Evolutionary conservation across 2,113 vertebrate genomes (phyloP), one percentile per base, ranked within the genome.

Genomic region (Circaetus gallicus): DNA sequence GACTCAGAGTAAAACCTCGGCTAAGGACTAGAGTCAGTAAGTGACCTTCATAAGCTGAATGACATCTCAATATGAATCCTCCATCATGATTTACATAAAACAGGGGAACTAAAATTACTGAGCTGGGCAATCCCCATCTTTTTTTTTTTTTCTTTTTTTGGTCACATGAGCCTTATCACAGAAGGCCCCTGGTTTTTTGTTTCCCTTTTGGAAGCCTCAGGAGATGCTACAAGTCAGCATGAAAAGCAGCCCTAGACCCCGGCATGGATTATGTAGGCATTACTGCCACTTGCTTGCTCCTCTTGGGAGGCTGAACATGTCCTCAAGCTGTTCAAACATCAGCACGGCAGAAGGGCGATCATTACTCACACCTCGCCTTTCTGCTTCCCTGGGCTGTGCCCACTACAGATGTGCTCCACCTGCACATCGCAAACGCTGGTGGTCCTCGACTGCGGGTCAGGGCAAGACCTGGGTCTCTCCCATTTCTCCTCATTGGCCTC

Each of bases 241-340:
- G 45, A 65, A 72, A 66, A 8, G 38, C 26, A 36, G 26, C 3
- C 21, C 49, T 11, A 53, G 22, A 47, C 8, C 31, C 22, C 52
- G 9, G 8, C 8, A 1, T 11, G 25, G 34, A 32, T 63, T 24
- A 58, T 0, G 0, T 5, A 22, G 52, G 21, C n/a, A 11, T 67
- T 61, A 32, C n/a, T 29, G 16, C 47, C 49, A 32, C 31, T 76
- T 9, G 21, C 21, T 45, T 12, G 18, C 58, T 55, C 31, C 31
- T 42, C 40, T 53, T 49, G 40, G 66, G 52, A 72, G 43, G 78
- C 18, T n/a, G 59, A 45, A 28, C 4, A 0, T 3, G 13, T 32
- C 31, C 49, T 70, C 42, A 20, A 40, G 42, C 32, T 38, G 22
- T 16, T 61, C 38, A 32, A 74, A 52, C 15, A 63, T 18, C 61